Percentiles rank a stretch among this genome's conserved stretches.
Evolutionary conservation across 2,797 vertebrate genomes (phyloP).

Genomic region (Epinephelus coioides): DNA sequence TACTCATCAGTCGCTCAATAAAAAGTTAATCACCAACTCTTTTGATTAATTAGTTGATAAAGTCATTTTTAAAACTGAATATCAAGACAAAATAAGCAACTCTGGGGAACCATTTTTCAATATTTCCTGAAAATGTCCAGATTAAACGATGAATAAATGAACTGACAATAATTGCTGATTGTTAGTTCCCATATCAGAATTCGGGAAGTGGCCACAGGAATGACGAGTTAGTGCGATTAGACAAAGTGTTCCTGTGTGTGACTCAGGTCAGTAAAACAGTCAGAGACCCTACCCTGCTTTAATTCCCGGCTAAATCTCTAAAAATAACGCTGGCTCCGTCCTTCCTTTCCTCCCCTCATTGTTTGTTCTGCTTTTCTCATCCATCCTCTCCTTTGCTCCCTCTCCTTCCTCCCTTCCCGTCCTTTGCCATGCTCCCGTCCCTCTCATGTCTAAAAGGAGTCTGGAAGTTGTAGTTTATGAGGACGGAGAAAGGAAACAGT

Average conservation of each 20-base stretch:
- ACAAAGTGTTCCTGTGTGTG: neutral
- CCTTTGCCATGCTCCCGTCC: neutral
- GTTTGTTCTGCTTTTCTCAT: constrained; percentile 44
- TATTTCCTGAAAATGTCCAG: neutral
- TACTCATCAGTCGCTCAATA: too few species aligned
- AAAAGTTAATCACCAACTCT: too few species aligned
- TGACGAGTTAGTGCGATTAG: neutral
- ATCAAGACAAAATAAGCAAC: neutral
- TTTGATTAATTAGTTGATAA: too few species aligned
- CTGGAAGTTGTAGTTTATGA: constrained; percentile 6
- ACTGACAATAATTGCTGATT: neutral
- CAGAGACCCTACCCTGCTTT: constrained; percentile 21
- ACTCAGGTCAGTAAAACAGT: neutral
- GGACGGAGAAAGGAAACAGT: neutral
- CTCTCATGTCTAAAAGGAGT: neutral
- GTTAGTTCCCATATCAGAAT: neutral
- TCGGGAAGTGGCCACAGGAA: neutral
- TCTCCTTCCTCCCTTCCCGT: constrained; percentile 24
- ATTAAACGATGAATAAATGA: neutral
- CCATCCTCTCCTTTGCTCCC: constrained; percentile 31
- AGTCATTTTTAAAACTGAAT: too few species aligned
- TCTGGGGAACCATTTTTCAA: neutral
- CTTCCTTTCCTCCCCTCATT: constrained; percentile 45
- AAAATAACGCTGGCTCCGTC: constrained; percentile 51
- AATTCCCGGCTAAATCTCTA: constrained; percentile 36